Base-by-base conservation (phyloP, 2,797 vertebrate genomes). In the Eulemur mongoz region DNA sequence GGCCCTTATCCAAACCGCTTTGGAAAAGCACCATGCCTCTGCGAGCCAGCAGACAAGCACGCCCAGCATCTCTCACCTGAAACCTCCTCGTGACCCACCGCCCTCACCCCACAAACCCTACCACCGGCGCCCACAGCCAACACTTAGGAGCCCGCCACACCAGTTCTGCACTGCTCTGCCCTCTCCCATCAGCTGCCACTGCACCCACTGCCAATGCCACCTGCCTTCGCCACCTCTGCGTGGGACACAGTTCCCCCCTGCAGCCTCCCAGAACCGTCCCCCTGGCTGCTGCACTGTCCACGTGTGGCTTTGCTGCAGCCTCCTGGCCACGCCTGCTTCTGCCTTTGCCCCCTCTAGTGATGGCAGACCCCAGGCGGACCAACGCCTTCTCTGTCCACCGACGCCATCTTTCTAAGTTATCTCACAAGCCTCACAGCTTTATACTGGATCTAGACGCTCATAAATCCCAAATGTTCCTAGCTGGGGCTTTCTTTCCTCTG, bases 71-170 rank as follows among this genome's bases (percentile, higher is more conserved):
- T 25, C 12, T 38, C 14, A 6, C 23, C 15, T 52, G 3, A 59
- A 18, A 40, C 76, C 14, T 35, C 17, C 79, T 13, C 65, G 4
- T 54, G 12, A 12, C 43, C 2, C 0, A 7, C 32, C 20, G 0
- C 70, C 70, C 57, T 27, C 13, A 7, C 25, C 43, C 43, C 69
- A 1, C 12, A 22, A 35, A 9, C 25, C 32, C 78, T 65, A 30
- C 17, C 65, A 3, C 40, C 4, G 12, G 2, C 2, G 4, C 5
- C 2, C 22, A 23, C 23, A 7, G 25, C 25, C 38, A 18, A 10
- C 4, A 4, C 38, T 8, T 10, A 20, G 25, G 65, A 4, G 10
- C 1, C 0, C 5, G 35, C 61, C 17, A 7, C 22, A 0, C 22
- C 7, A 12, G 35, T 30, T 14, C 20, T 32, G 2, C 50, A 9